phyloP scores from a whole-genome alignment of 2,113 vertebrate genomes.

The Prolemur simus region DNA sequence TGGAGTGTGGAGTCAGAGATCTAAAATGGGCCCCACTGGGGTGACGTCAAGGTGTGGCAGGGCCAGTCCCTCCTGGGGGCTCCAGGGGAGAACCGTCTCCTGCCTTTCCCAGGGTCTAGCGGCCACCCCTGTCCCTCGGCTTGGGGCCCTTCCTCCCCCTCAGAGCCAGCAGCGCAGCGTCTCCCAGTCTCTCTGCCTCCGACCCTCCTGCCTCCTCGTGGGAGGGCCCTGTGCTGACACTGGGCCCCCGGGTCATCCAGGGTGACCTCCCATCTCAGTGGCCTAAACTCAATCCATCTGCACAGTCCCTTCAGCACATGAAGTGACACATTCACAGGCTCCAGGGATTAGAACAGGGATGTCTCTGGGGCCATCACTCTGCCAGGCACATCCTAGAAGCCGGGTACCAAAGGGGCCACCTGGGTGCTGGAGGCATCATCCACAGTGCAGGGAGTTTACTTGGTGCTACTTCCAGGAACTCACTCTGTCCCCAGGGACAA shows the following conservation, averaged over 20 bases:
- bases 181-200: background rate
- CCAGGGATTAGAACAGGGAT: background rate
- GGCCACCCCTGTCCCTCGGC: fast-evolving
- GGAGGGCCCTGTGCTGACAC: background rate
- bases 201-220: background rate
- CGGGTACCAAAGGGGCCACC: background rate
- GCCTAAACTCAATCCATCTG: background rate
- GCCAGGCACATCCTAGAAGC: background rate
- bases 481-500: background rate
- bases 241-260: fast-evolving
- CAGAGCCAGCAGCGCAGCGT: fast-evolving
- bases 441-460: background rate
- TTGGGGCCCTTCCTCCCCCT: fast-evolving
- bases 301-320: background rate
- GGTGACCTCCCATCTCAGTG: background rate
- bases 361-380: background rate
- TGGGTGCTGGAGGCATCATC: fast-evolving
- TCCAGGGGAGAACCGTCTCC: fast-evolving
- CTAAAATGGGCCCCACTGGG: fast-evolving
- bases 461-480: background rate
- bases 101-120: fast-evolving
- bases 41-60: fast-evolving
- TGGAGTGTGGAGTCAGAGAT: background rate
- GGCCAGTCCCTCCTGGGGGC: background rate
- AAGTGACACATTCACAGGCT: background rate